A percentile compares a stretch with the other conserved stretches of the same genome.
phyloP scores from a whole-genome alignment of 2,797 vertebrate species.

The Peromyscus attwateri region DNA sequence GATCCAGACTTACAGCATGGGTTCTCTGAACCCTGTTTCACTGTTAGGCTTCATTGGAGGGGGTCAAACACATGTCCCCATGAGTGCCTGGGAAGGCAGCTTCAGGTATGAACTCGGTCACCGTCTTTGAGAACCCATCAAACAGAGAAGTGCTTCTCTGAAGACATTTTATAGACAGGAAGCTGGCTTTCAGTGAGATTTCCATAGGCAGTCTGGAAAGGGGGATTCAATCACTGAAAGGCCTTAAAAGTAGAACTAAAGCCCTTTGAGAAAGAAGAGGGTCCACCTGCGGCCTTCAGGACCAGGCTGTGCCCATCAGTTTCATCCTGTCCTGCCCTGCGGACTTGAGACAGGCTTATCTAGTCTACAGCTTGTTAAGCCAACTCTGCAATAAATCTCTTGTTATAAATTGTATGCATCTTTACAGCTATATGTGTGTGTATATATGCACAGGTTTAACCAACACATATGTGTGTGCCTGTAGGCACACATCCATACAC shows the following conservation, averaged over 20 bases:
- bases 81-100: no score
- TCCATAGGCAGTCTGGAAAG: no score
- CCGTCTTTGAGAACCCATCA: background rate
- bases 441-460: background rate
- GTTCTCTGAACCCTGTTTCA: background rate
- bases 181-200: background rate
- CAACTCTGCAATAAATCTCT: background rate
- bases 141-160: background rate
- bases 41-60: background rate
- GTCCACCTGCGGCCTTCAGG: background rate
- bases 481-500: background rate
- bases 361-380: no score
- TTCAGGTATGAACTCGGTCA: no score
- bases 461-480: background rate
- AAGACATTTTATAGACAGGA: background rate
- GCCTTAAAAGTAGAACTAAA: background rate
- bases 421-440: background rate
- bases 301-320: rapidly evolving
- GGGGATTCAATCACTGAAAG: background rate
- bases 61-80: background rate
- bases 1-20: background rate
- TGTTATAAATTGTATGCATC: background rate
- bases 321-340: no score
- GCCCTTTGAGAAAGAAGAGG: background rate
- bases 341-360: no score